phyloP scores from a whole-genome alignment of 2,888 invertebrate species.

The Drosophila sordidula region DNA sequence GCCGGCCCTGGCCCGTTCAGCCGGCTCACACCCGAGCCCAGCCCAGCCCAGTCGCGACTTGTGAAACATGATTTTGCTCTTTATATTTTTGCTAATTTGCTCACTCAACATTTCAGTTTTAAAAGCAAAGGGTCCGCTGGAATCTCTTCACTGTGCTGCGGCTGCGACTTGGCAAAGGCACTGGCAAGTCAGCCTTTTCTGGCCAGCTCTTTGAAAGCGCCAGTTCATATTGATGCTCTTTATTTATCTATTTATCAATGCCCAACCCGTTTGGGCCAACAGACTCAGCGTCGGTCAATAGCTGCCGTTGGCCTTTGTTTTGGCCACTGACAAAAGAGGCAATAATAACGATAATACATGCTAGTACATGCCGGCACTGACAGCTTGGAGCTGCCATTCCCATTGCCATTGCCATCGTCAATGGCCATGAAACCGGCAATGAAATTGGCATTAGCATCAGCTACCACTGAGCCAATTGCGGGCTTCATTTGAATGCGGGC shows the following conservation, averaged over 20 bases:
- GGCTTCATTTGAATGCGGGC: constrained; percentile 41
- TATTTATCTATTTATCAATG: constrained; percentile 37
- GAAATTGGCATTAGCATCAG: constrained; percentile 28
- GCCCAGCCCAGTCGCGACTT: constrained; percentile 55
- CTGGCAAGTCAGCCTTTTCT: constrained; percentile 4
- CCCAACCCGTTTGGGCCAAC: background rate
- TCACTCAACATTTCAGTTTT: constrained; percentile 68
- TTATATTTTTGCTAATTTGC: constrained; percentile 75
- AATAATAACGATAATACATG: constrained; percentile 38
- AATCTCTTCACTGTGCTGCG: constrained; percentile 5
- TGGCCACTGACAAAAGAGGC: constrained; percentile 21
- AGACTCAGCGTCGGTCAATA: constrained; percentile 7
- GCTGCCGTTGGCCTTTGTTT: constrained; percentile 37
- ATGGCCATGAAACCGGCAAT: constrained; percentile 20
- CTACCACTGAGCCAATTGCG: constrained; percentile 22
- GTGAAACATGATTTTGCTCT: constrained; percentile 79
- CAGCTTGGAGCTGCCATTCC: constrained; percentile 5
- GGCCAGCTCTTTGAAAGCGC: constrained; percentile 17
- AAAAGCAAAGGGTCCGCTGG: constrained; percentile 39
- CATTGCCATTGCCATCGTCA: background rate
- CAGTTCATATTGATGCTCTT: constrained; percentile 7
- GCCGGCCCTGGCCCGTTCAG: constrained; percentile 2
- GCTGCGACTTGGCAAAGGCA: constrained; percentile 4
- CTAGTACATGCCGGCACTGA: constrained; percentile 12
- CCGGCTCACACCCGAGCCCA: background rate